Evolutionary conservation across 2,797 vertebrate genomes (phyloP).

Genomic region (Loris lydekkerianus): DNA sequence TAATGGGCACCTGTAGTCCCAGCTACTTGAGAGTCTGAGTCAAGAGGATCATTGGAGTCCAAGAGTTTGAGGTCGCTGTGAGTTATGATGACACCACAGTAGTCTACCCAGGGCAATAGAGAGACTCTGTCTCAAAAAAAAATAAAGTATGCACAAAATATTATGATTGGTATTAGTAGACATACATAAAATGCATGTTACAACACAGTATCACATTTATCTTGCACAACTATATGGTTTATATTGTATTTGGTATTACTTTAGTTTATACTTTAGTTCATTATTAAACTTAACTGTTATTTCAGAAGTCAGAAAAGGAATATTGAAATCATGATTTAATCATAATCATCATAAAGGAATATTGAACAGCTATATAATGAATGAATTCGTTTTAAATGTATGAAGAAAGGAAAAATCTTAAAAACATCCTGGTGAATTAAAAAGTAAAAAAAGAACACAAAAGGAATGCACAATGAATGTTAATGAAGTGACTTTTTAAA

Average conservation of each 20-base stretch:
- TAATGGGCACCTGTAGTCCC: no score
- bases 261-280: neutral
- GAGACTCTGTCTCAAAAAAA: no score
- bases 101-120: no score
- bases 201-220: neutral
- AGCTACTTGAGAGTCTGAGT: no score
- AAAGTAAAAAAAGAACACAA: neutral
- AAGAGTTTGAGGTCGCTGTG: no score
- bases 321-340: neutral
- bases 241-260: neutral
- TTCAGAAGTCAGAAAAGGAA: neutral
- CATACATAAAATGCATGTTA: neutral
- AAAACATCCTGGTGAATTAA: neutral
- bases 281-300: neutral
- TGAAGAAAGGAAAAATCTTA: neutral
- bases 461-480: neutral
- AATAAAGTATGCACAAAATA: neutral
- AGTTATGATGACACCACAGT: no score
- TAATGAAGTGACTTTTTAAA: neutral
- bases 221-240: neutral
- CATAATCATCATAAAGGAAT: neutral
- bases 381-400: neutral
- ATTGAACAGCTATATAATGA: neutral
- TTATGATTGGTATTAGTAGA: neutral
- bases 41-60: no score